Evolutionary conservation across 2,113 vertebrate genomes (phyloP).

Genomic region (Cygnus buccinator): DNA sequence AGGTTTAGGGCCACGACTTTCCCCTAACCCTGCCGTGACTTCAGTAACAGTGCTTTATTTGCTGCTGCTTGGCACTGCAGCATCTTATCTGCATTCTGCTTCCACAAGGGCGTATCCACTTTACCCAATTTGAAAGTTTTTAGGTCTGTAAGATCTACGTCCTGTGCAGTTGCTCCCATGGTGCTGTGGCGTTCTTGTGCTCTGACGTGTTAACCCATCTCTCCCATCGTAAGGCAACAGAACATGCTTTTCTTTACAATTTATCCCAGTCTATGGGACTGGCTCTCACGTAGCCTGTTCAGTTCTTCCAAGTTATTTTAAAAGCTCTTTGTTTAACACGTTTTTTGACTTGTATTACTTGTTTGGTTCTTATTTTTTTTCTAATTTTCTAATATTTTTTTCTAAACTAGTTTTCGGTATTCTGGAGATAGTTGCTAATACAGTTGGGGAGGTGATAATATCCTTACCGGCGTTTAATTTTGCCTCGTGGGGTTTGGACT

Average conservation of each 20-base stretch:
- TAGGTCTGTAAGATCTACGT: accelerated
- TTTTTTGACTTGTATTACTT: neutral
- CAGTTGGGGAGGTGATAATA: neutral
- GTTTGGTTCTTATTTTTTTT: neutral
- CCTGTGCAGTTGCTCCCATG: neutral
- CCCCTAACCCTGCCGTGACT: neutral
- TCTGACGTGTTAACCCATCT: neutral
- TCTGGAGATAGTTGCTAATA: neutral
- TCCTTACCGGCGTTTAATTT: neutral
- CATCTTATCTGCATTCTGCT: neutral
- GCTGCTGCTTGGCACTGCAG: neutral
- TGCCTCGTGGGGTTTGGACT: neutral
- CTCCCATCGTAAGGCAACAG: neutral
- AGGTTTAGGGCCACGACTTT: neutral
- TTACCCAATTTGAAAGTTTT: neutral
- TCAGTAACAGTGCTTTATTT: neutral
- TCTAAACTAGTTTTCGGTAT: neutral
- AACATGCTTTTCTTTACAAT: neutral
- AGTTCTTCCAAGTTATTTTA: neutral
- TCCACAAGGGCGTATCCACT: neutral
- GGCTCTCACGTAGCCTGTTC: neutral
- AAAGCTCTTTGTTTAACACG: neutral
- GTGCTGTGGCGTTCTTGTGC: neutral
- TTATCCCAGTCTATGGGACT: neutral
- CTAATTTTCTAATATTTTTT: neutral